Percentiles rank a stretch among this genome's conserved stretches.
Conservation (phyloP, 2,888 invertebrate genomes). For the Eristalis arbustorum region DNA sequence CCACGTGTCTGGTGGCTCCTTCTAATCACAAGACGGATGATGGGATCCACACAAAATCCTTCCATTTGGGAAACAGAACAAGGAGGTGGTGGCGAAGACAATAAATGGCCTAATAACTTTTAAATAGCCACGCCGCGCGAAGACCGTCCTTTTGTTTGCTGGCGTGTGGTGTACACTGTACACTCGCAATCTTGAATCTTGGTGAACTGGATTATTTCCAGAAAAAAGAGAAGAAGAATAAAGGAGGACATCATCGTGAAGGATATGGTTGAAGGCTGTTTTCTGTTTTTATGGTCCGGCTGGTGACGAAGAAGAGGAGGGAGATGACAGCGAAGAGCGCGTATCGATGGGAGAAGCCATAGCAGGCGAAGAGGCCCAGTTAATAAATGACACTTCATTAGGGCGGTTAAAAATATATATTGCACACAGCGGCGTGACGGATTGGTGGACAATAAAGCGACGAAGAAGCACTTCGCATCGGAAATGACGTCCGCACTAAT, state of each 20-base stretch:
- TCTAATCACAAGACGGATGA: constrained; percentile 40
- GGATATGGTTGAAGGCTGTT: too few species aligned
- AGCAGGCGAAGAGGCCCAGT: neutral
- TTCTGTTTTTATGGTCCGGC: neutral
- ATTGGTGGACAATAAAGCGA: neutral
- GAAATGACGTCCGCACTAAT: neutral
- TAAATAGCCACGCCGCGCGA: constrained; percentile 54
- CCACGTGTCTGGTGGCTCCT: constrained; percentile 42
- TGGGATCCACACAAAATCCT: constrained; percentile 33
- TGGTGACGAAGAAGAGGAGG: neutral
- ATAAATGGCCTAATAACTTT: constrained; percentile 66
- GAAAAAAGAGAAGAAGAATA: constrained; percentile 23
- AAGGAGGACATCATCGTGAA: neutral
- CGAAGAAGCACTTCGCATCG: neutral
- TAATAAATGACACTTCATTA: constrained; percentile 2
- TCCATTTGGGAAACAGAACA: constrained; percentile 28
- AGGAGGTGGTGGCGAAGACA: constrained; percentile 10
- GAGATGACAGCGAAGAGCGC: neutral
- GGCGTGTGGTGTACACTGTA: neutral
- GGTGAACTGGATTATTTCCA: constrained; percentile 62
- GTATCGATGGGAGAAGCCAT: neutral
- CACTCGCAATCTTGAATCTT: constrained; percentile 7
- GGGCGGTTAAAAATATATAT: neutral
- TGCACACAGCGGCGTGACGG: neutral
- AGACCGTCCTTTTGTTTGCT: constrained; percentile 39